A percentile compares a stretch with the other conserved stretches of the same genome.
phyloP scores from a whole-genome alignment of 2,113 vertebrate genomes.

The Ciconia maguari region DNA sequence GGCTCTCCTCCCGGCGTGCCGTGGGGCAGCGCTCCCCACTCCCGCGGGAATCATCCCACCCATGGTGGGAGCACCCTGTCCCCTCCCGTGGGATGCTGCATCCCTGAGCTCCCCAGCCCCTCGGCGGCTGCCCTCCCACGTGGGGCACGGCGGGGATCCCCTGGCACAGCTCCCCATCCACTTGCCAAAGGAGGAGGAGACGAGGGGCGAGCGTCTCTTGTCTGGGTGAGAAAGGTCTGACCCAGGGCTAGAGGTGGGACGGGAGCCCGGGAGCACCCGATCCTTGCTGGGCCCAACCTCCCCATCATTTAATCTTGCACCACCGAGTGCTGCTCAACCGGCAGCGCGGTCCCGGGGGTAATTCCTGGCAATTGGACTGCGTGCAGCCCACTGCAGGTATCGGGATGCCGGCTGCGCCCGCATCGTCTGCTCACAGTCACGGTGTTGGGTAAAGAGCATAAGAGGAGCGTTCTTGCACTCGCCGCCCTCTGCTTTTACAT shows the following conservation, averaged over 20 bases:
- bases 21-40: background rate
- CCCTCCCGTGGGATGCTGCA: background rate
- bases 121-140: rapidly evolving
- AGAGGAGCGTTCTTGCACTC: rapidly evolving
- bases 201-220: rapidly evolving
- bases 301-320: rapidly evolving
- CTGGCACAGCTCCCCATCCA: rapidly evolving
- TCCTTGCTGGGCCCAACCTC: background rate
- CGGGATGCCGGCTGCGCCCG: rapidly evolving
- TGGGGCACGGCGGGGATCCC: rapidly evolving
- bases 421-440: rapidly evolving
- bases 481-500: rapidly evolving
- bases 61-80: rapidly evolving
- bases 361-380: background rate
- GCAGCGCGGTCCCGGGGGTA: background rate
- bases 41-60: rapidly evolving
- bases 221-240: background rate
- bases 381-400: rapidly evolving
- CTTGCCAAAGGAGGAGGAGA: background rate
- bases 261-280: background rate
- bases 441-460: rapidly evolving
- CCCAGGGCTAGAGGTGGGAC: background rate
- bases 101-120: background rate
- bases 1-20: background rate
- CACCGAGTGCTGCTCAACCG: rapidly evolving